These are phyloP conservation scores for Nanorana parkeri DNA, from an alignment of 2,113 vertebrate genomes.

Conservation along the genomic window DNA sequence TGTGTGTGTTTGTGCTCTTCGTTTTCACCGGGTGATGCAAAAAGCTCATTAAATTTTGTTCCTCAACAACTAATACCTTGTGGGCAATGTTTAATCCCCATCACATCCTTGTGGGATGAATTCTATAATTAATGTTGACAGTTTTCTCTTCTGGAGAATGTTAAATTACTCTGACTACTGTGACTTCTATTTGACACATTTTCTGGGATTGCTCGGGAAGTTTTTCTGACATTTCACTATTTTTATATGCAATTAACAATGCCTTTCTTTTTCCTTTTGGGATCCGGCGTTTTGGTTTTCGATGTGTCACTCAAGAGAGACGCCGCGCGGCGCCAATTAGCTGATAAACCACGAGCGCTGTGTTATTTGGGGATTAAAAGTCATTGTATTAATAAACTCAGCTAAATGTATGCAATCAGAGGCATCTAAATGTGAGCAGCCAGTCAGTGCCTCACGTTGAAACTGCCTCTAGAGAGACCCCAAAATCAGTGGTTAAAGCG, in stretches of 20 bases:
- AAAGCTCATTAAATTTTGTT: constrained; percentile 30
- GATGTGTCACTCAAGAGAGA: neutral
- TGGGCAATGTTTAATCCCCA: constrained; percentile 16
- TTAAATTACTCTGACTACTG: constrained; percentile 19
- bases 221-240: constrained; percentile 22
- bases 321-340: neutral
- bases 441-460: too few species aligned
- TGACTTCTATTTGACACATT: constrained; percentile 35
- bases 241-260: constrained; percentile 44
- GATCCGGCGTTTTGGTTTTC: neutral
- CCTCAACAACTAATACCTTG: constrained; percentile 14
- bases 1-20: neutral
- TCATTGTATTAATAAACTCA: neutral
- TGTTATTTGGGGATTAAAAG: neutral
- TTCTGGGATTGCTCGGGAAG: constrained; percentile 8
- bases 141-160: constrained; percentile 33
- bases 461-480: too few species aligned
- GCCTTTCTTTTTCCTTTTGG: constrained; percentile 12
- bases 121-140: constrained; percentile 50
- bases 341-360: neutral
- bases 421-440: too few species aligned
- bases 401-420: too few species aligned
- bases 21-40: neutral
- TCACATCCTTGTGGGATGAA: neutral
- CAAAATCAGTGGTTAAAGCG: too few species aligned